Evolutionary conservation across 2,113 vertebrate genomes (phyloP).

Genomic region (Tragelaphus scriptus): DNA sequence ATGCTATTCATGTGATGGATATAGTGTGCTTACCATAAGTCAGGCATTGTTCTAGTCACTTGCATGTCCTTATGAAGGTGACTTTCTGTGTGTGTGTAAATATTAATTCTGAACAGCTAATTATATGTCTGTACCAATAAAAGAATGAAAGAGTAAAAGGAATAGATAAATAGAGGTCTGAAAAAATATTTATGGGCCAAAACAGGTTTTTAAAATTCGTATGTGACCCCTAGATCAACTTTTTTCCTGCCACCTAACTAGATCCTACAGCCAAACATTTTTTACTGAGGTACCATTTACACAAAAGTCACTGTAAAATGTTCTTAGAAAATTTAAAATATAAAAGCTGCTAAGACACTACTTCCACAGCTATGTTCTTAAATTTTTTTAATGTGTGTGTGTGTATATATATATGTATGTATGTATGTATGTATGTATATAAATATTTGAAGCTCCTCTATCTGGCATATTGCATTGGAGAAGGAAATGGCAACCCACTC

Average conservation of each 20-base stretch:
- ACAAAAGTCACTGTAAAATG: not conserved
- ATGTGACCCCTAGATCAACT: not conserved
- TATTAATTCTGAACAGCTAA: not conserved
- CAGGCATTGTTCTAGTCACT: not conserved
- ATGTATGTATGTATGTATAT: not conserved
- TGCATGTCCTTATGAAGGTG: not conserved
- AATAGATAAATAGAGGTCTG: not conserved
- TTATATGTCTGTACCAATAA: not conserved
- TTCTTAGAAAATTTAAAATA: not conserved
- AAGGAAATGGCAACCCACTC: too few relatives aligned
- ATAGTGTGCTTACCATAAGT: not conserved
- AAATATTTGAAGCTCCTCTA: slow-evolving; percentile 12
- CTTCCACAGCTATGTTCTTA: not conserved
- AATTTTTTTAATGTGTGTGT: not conserved
- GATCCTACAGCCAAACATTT: not conserved
- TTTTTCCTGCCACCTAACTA: not conserved
- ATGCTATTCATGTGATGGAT: not conserved
- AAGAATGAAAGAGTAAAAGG: not conserved
- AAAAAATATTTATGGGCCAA: not conserved
- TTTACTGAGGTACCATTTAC: not conserved
- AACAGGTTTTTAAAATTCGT: not conserved
- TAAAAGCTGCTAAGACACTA: slow-evolving; percentile 19
- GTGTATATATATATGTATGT: not conserved
- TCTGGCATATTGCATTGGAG: too few relatives aligned
- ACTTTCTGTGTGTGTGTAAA: not conserved